Base-by-base conservation (phyloP, 53 echinoderm and acorn worm species). In the Astropecten irregularis region DNA sequence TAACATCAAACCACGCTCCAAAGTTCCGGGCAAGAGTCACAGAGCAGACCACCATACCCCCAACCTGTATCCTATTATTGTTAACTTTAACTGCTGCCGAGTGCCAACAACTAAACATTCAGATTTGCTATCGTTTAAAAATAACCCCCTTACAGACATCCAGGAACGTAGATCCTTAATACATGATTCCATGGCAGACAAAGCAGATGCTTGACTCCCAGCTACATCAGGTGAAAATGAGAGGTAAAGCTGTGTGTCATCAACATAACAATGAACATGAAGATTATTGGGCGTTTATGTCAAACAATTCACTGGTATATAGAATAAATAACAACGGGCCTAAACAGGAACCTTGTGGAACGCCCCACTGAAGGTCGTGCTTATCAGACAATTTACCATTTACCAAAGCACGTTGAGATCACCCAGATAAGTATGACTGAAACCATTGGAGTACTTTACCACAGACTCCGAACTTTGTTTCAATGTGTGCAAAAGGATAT, bases 331-430 rank as follows among this genome's bases (percentile, higher is more conserved):
- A 25, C 29, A 58, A 58, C 1, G 58, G 22, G 13, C 58, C 58
- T 2, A 58, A 58, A 58, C 58, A 58, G 26, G 58, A 58, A 58
- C 58, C 58, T 28, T 27, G 58, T 58, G 58, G 58, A 28, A 58
- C 58, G 27, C 58, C 29, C 58, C 58, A 58, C 27, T 23, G 26
- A 58, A 58, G 58, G 29, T 25, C 21, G n/a, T 18, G 21, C 54
- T 54, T 54, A 54, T 54, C 54, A 10, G 21, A 54, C 21, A 11
- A 18, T 54, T 8, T 54, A 18, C n/a, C n/a, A n/a, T n/a, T n/a
- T n/a, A n/a, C n/a, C n/a, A n/a, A n/a, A n/a, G n/a, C n/a, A n/a
- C n/a, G n/a, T 25, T 58, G 58, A 23, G 58, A 58, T 58, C 58
- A 26, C 4, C 4, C 29, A 58, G 4, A 58, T 28, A 58, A 28